These are phyloP conservation scores for Camelus bactrianus DNA, from an alignment of 2,113 vertebrate species.

Conservation along the genomic window DNA sequence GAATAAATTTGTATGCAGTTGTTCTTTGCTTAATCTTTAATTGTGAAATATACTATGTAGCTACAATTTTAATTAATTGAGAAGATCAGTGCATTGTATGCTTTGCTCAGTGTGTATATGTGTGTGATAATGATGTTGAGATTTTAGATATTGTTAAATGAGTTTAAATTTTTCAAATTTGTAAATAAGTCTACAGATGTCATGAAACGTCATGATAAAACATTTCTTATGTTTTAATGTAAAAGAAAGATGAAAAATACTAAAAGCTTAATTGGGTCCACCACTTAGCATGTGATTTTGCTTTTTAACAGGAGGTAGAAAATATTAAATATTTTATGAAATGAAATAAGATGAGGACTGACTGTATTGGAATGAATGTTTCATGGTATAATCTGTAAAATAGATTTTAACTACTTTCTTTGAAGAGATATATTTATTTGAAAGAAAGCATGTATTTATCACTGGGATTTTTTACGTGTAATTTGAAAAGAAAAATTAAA, in stretches of 20 bases:
- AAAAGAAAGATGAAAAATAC: background rate
- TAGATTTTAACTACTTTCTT: conserved; percentile 4
- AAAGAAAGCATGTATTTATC: background rate
- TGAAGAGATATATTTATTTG: background rate
- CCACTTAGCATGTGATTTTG: background rate
- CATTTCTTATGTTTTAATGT: background rate
- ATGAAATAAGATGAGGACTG: background rate
- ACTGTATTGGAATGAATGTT: conserved; percentile 18
- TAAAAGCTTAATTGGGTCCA: background rate
- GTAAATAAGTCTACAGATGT: background rate
- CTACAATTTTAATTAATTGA: background rate
- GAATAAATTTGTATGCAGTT: background rate
- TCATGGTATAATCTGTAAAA: conserved; percentile 36
- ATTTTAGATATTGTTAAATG: background rate
- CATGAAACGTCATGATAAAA: background rate
- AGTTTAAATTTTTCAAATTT: background rate
- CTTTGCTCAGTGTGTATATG: background rate
- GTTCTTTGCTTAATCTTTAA: background rate
- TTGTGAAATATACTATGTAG: background rate
- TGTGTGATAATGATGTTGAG: background rate
- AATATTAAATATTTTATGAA: conserved; percentile 3
- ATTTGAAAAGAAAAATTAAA: background rate
- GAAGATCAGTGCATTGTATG: background rate
- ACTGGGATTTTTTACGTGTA: background rate
- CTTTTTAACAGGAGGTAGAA: background rate